phyloP scores from a whole-genome alignment of 2,113 vertebrate species.

The Prolemur simus region DNA sequence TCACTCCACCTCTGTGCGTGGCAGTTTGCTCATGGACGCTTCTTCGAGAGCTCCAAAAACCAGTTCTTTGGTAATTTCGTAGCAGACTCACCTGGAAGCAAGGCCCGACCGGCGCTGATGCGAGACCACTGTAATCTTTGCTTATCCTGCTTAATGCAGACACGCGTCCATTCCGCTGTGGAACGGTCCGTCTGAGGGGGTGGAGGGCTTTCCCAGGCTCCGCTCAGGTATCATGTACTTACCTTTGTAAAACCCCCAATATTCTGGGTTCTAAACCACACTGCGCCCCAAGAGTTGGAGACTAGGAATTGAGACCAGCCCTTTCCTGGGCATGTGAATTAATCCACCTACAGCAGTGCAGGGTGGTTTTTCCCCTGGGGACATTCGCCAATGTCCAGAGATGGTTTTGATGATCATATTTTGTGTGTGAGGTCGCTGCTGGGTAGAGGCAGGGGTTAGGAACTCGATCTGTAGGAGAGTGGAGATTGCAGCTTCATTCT shows the following conservation, averaged over 20 bases:
- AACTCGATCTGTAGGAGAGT: accelerated
- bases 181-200: background rate
- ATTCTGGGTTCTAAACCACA: background rate
- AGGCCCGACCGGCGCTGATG: too few relatives aligned
- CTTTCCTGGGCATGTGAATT: background rate
- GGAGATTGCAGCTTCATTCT: background rate
- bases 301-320: background rate
- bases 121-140: background rate
- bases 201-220: background rate
- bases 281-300: background rate
- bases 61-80: background rate
- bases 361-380: accelerated
- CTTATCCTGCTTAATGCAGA: accelerated
- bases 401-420: background rate
- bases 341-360: accelerated
- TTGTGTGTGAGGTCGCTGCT: too few relatives aligned
- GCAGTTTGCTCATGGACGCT: background rate
- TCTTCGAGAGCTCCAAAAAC: background rate
- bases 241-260: background rate
- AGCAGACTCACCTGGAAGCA: background rate
- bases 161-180: background rate
- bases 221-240: accelerated
- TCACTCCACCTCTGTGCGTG: too few relatives aligned
- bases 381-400: background rate
- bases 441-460: background rate